These are phyloP conservation scores for Prinia subflava DNA, from an alignment of 2,113 vertebrate species.

Conservation along the genomic window DNA sequence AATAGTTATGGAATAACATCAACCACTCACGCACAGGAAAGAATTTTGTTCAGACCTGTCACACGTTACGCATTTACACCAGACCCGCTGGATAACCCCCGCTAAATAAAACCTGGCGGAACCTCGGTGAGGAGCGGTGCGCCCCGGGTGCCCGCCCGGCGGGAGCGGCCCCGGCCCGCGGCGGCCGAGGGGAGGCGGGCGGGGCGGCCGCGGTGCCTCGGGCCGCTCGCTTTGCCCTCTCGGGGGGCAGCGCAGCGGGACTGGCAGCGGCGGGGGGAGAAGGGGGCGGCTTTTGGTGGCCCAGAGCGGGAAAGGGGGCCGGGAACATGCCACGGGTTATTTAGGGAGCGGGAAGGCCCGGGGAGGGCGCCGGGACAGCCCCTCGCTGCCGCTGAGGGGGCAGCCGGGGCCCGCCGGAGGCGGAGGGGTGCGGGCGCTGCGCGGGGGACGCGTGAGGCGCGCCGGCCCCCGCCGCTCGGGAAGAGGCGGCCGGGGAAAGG, in stretches of 20 bases:
- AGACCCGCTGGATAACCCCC: neutral
- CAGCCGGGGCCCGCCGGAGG: neutral
- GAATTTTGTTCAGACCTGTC: slow-evolving; percentile 17
- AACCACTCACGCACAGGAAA: neutral
- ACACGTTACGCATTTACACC: neutral
- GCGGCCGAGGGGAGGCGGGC: neutral
- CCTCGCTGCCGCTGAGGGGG: neutral
- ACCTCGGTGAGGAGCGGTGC: neutral
- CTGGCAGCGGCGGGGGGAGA: neutral
- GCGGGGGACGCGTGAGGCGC: neutral
- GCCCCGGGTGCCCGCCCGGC: neutral
- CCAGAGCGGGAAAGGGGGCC: neutral
- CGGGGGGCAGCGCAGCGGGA: neutral
- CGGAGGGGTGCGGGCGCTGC: neutral
- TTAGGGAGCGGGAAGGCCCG: neutral
- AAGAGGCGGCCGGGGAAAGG: neutral
- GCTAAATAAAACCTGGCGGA: neutral
- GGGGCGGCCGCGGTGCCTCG: neutral
- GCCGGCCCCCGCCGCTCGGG: neutral
- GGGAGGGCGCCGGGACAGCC: neutral
- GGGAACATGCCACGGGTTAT: neutral
- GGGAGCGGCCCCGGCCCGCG: neutral
- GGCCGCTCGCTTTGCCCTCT: neutral
- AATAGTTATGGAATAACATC: slow-evolving; percentile 10
- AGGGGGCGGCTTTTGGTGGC: neutral